These are phyloP conservation scores for Agrochola lychnidis DNA, from an alignment of 2,888 invertebrate species.

Conservation along the genomic window DNA sequence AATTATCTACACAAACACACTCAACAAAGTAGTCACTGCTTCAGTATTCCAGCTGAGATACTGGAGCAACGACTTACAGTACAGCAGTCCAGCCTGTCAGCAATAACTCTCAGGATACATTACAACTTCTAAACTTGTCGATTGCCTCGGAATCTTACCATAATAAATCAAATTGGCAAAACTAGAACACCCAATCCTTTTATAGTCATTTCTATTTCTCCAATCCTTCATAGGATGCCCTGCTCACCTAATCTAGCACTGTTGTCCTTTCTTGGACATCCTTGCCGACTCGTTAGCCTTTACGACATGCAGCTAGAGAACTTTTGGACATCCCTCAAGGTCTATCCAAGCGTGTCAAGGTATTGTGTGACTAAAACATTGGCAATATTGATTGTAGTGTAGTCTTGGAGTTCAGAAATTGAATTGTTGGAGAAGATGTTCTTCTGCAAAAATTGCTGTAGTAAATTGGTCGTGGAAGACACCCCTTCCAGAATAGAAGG, in stretches of 20 bases:
- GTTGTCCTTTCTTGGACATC: slow-evolving; percentile 23
- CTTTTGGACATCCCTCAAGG: slow-evolving; percentile 42
- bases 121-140: not conserved
- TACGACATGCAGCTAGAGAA: slow-evolving; percentile 1
- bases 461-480: not conserved
- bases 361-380: slow-evolving; percentile 12
- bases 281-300: slow-evolving; percentile 28
- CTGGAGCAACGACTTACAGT: too few relatives aligned
- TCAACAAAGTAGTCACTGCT: too few relatives aligned
- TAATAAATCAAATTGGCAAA: slow-evolving; percentile 2
- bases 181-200: slow-evolving; percentile 7
- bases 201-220: slow-evolving; percentile 7
- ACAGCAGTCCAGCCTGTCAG: too few relatives aligned
- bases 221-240: not conserved
- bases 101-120: too few relatives aligned
- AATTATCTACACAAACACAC: too few relatives aligned
- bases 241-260: not conserved
- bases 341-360: slow-evolving; percentile 39
- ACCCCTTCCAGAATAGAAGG: too few relatives aligned
- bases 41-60: too few relatives aligned
- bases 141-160: not conserved
- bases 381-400: slow-evolving; percentile 2
- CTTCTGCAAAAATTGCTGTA: not conserved
- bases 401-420: not conserved
- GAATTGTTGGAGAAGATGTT: not conserved